These are phyloP conservation scores for Lamprologus speciosus DNA, from an alignment of 2,113 vertebrate genomes.

Conservation along the genomic window DNA sequence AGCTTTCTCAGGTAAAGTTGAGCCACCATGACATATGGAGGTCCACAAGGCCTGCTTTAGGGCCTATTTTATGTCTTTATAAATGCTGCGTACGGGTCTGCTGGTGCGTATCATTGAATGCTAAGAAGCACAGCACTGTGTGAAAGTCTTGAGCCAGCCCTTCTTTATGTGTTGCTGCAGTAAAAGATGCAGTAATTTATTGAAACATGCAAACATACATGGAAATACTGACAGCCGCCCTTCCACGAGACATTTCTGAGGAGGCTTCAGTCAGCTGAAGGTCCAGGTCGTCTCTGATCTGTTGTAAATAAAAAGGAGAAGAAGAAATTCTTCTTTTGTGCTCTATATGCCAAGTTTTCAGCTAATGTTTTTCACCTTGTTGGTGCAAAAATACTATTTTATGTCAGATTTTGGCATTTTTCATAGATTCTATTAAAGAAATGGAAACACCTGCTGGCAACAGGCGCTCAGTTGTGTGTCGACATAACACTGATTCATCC, in stretches of 20 bases:
- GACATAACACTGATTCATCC: neutral
- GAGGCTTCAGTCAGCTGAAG: neutral
- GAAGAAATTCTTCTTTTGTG: neutral
- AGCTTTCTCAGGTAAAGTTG: neutral
- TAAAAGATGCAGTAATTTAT: neutral
- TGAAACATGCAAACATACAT: neutral
- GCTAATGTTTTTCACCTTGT: rapidly evolving
- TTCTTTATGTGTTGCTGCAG: neutral
- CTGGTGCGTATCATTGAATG: neutral
- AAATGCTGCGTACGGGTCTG: neutral
- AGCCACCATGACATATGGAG: neutral
- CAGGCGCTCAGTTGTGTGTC: neutral
- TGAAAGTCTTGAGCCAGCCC: rapidly evolving
- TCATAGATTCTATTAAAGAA: neutral
- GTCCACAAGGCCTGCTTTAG: neutral
- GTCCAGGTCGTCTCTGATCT: neutral
- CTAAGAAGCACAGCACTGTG: neutral
- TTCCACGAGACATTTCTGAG: neutral
- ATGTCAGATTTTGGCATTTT: neutral
- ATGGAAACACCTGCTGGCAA: neutral
- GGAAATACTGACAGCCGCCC: neutral
- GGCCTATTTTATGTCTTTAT: neutral
- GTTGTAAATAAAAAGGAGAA: neutral
- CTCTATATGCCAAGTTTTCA: neutral
- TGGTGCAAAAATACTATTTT: neutral